Percentiles rank a stretch among this genome's conserved stretches.
Evolutionary conservation across 2,888 invertebrate genomes (phyloP).

Genomic region (Phengaris alcon): DNA sequence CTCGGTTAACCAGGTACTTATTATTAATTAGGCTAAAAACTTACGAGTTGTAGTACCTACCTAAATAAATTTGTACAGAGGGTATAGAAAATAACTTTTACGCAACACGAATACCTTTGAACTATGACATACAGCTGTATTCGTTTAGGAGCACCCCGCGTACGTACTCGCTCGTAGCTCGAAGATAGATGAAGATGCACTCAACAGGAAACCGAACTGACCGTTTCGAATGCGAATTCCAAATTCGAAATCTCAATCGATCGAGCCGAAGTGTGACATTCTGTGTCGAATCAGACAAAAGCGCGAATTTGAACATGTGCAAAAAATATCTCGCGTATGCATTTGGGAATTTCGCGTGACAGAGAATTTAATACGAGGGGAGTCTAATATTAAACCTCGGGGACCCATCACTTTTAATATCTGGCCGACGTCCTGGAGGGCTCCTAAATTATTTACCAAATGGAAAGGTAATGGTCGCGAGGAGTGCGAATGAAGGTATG

Average conservation of each 20-base stretch:
- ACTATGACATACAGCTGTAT: no score
- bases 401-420: slow-evolving; percentile 80
- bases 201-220: not conserved
- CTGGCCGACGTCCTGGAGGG: slow-evolving; percentile 75
- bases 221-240: slow-evolving; percentile 40
- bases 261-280: slow-evolving; percentile 63
- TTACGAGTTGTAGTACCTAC: no score
- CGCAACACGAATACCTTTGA: no score
- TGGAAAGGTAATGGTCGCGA: slow-evolving; percentile 78
- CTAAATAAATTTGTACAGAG: no score
- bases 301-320: slow-evolving; percentile 77
- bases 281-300: slow-evolving; percentile 76
- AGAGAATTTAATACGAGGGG: slow-evolving; percentile 79
- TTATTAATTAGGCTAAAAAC: no score
- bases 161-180: no score
- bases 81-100: no score
- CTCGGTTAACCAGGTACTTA: no score
- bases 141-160: no score
- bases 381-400: slow-evolving; percentile 78
- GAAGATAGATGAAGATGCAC: not conserved
- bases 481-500: slow-evolving; percentile 76
- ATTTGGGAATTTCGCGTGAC: slow-evolving; percentile 79
- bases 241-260: slow-evolving; percentile 57
- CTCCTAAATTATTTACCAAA: slow-evolving; percentile 79
- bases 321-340: slow-evolving; percentile 77